Evolutionary conservation across 2,797 vertebrate genomes (phyloP).

Genomic region (Liasis olivaceus): DNA sequence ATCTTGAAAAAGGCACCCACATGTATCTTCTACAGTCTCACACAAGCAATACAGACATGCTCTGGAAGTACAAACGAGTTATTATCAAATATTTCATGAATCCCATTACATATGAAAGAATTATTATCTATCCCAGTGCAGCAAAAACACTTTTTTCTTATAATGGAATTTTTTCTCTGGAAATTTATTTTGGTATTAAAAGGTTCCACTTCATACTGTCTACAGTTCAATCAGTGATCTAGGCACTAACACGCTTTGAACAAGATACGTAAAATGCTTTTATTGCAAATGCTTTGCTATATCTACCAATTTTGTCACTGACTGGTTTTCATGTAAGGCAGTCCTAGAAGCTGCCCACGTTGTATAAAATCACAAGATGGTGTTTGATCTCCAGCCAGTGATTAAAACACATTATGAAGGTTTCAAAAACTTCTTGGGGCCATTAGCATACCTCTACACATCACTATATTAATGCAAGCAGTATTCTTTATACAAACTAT

Average conservation of each 20-base stretch:
- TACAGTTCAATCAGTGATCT: constrained; percentile 80
- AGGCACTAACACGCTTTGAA: constrained; percentile 82
- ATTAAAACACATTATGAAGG: constrained; percentile 62
- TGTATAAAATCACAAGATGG: constrained; percentile 62
- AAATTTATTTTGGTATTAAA: constrained; percentile 81
- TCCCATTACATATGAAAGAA: constrained; percentile 74
- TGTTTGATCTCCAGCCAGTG: constrained; percentile 68
- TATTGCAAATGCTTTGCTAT: constrained; percentile 76
- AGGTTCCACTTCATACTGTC: constrained; percentile 81
- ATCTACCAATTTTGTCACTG: constrained; percentile 76
- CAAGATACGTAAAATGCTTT: constrained; percentile 79
- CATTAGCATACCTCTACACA: constrained; percentile 62
- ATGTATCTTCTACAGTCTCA: constrained; percentile 23
- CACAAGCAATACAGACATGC: constrained; percentile 54
- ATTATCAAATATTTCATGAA: constrained; percentile 79
- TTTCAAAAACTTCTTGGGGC: constrained; percentile 56
- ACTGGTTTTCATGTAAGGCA: constrained; percentile 74
- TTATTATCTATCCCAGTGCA: constrained; percentile 76
- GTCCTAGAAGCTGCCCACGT: constrained; percentile 69
- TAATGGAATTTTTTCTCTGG: constrained; percentile 79
- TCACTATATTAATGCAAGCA: constrained; percentile 44
- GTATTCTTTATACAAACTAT: constrained; percentile 51
- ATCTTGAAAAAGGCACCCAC: constrained; percentile 12
- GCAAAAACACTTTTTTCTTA: constrained; percentile 71
- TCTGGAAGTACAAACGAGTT: constrained; percentile 65